Conservation (phyloP, 2,888 invertebrate genomes). For the Cecidostiba fungosa region DNA sequence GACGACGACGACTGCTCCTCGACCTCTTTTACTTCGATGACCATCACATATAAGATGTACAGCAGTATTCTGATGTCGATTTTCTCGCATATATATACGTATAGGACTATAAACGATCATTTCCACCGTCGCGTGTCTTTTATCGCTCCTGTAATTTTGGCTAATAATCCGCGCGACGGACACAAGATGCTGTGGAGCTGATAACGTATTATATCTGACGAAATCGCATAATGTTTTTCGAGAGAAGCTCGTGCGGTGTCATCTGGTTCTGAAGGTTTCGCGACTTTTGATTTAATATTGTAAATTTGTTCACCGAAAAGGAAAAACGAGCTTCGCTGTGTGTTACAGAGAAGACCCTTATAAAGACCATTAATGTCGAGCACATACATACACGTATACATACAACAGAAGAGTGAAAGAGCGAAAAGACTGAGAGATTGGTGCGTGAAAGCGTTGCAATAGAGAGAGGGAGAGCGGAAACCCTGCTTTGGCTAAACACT, state of each 20-base stretch:
- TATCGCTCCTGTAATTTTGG: background rate
- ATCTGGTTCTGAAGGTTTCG: too few species aligned
- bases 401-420: background rate
- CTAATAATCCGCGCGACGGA: background rate
- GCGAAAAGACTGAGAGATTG: conserved; percentile 30
- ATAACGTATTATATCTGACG: too few species aligned
- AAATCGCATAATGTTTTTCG: too few species aligned
- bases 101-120: conserved; percentile 13
- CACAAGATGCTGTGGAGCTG: too few species aligned
- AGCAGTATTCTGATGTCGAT: background rate
- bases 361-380: conserved; percentile 38
- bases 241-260: too few species aligned
- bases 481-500: conserved; percentile 70
- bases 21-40: conserved; percentile 58
- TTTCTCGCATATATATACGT: background rate
- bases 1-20: conserved; percentile 46
- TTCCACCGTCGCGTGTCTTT: conserved; percentile 11
- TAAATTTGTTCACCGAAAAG: background rate
- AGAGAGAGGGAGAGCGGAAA: conserved; percentile 66
- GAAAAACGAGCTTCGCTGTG: background rate
- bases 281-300: too few species aligned
- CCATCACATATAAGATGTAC: too few species aligned
- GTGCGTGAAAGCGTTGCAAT: conserved; percentile 43
- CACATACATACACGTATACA: background rate
- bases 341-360: conserved; percentile 41